These are phyloP conservation scores for Pygocentrus nattereri DNA, from an alignment of 2,797 vertebrate genomes.

Conservation along the genomic window DNA sequence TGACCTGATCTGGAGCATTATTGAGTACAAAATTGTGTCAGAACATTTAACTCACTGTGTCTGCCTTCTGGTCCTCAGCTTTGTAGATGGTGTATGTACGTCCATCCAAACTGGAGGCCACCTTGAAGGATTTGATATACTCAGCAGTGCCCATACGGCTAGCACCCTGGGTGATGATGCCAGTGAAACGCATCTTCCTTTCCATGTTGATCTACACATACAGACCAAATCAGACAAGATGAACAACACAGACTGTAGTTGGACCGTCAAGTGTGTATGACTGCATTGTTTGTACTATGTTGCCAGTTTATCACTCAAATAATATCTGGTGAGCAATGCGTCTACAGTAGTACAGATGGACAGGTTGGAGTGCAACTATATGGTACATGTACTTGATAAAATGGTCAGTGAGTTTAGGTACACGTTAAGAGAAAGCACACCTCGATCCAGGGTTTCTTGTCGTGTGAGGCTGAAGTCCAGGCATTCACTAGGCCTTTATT, in stretches of 20 bases:
- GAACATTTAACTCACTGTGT: constrained; percentile 73
- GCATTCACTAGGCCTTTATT: constrained; percentile 92
- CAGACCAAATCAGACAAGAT: background rate
- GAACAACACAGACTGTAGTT: background rate
- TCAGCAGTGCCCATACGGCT: constrained; percentile 86
- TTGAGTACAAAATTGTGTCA: background rate
- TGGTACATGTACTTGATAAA: background rate
- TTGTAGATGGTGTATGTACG: constrained; percentile 78
- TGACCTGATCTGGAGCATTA: background rate
- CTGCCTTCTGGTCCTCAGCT: constrained; percentile 66
- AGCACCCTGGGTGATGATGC: constrained; percentile 91
- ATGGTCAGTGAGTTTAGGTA: background rate
- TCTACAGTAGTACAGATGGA: background rate
- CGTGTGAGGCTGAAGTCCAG: constrained; percentile 93
- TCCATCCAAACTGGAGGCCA: constrained; percentile 88
- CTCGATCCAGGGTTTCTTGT: constrained; percentile 94
- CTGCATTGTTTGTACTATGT: background rate
- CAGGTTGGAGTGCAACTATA: background rate
- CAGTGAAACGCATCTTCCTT: constrained; percentile 88
- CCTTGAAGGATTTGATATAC: constrained; percentile 89
- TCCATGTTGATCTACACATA: constrained; percentile 86
- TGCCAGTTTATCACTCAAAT: background rate
- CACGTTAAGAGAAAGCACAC: constrained; percentile 67
- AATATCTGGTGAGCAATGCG: background rate
- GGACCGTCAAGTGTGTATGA: background rate